Evolutionary conservation across 2,888 invertebrate species (phyloP).

Genomic region (Caenorhabditis sinica): DNA sequence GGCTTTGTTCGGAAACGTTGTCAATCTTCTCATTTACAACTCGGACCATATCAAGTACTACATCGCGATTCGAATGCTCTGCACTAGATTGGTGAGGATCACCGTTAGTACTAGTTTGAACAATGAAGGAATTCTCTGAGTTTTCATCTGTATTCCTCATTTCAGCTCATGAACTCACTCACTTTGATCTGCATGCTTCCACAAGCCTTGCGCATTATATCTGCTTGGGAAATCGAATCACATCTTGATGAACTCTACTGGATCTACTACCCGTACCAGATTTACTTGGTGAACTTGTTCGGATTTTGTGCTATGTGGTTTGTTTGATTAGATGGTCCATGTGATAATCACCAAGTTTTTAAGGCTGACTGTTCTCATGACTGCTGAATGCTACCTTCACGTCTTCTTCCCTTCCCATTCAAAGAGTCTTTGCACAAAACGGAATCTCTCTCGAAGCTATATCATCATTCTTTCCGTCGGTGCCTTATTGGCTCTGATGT

Average conservation of each 20-base stretch:
- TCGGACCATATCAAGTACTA: conserved; percentile 82
- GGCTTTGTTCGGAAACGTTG: conserved; percentile 79
- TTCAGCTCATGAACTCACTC: conserved; percentile 79
- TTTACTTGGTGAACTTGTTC: conserved; percentile 79
- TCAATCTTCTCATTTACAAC: conserved; percentile 81
- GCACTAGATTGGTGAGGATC: conserved; percentile 77
- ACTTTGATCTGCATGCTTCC: conserved; percentile 80
- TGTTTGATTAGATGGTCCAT: conserved; percentile 3
- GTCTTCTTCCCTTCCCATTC: conserved; percentile 80
- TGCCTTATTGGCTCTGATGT: conserved; percentile 75
- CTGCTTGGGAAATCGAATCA: conserved; percentile 74
- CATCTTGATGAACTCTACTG: conserved; percentile 72
- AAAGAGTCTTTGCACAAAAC: conserved; percentile 78
- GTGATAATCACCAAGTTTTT: neutral
- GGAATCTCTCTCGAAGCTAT: conserved; percentile 74
- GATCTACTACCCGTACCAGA: conserved; percentile 77
- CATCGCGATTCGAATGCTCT: conserved; percentile 82
- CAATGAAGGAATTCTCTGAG: neutral
- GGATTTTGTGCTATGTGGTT: conserved; percentile 82
- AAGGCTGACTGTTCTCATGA: conserved; percentile 81
- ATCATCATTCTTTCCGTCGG: conserved; percentile 66
- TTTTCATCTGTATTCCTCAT: neutral
- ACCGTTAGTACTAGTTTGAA: neutral
- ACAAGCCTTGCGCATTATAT: conserved; percentile 76
- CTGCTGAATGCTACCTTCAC: conserved; percentile 80